phyloP scores from a whole-genome alignment of 2,797 vertebrate species.

The Tokudaia muenninki region DNA sequence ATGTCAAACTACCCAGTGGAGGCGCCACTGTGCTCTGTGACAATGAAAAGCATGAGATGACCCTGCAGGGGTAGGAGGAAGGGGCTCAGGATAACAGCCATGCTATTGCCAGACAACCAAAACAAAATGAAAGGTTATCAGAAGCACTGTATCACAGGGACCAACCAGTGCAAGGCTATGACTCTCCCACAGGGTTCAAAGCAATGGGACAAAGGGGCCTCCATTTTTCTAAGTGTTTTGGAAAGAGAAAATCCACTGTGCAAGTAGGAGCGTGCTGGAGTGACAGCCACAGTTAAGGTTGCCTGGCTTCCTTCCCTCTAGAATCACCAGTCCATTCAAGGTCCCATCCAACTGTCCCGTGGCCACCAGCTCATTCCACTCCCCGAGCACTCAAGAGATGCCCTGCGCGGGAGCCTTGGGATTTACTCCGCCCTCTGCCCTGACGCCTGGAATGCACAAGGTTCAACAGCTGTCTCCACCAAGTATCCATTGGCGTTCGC shows the following conservation, averaged over 20 bases:
- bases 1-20: neutral
- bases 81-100: neutral
- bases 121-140: conserved; percentile 36
- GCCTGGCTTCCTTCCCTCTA: neutral
- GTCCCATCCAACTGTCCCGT: neutral
- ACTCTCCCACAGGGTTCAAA: neutral
- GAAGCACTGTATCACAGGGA: neutral
- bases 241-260: conserved; percentile 1
- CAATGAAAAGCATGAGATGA: conserved; percentile 32
- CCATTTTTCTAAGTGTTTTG: neutral
- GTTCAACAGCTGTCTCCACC: neutral
- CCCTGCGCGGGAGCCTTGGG: neutral
- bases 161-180: rapidly evolving
- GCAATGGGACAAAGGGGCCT: neutral
- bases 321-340: conserved; percentile 11
- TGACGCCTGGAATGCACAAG: neutral
- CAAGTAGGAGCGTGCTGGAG: neutral
- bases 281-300: neutral
- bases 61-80: neutral
- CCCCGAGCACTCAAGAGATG: neutral
- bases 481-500: neutral
- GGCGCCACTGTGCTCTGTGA: neutral
- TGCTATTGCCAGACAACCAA: neutral
- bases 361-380: neutral
- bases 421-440: neutral